Evolutionary conservation across 2,797 vertebrate species (phyloP).

Genomic region (Lepidocolaptes lacrymiger): DNA sequence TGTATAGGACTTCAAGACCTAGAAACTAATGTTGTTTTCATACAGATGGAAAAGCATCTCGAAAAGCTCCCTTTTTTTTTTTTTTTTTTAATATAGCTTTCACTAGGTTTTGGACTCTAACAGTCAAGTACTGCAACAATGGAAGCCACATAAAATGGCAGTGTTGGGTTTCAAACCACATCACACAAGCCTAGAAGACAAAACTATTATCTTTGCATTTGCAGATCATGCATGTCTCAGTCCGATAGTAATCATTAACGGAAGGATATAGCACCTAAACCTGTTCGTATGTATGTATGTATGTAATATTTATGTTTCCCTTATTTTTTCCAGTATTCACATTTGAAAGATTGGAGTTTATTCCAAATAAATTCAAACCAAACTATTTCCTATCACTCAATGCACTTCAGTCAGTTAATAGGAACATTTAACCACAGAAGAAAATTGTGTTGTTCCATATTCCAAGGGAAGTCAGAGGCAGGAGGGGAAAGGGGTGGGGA

Average conservation of each 20-base stretch:
- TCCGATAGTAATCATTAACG: background rate
- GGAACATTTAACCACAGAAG: conserved; percentile 6
- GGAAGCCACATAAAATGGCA: background rate
- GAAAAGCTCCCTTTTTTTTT: background rate
- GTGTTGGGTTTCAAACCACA: background rate
- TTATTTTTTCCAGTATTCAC: conserved; percentile 30
- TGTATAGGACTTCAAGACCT: background rate
- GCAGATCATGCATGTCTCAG: background rate
- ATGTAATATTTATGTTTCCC: conserved; percentile 22
- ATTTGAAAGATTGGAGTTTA: conserved; percentile 34
- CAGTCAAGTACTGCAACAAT: background rate
- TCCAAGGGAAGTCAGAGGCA: background rate
- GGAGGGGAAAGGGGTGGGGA: rapidly evolving
- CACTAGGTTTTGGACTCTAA: background rate
- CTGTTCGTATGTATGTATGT: background rate
- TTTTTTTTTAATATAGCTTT: background rate
- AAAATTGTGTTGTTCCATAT: conserved; percentile 38
- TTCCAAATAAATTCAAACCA: conserved; percentile 49
- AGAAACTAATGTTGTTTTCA: background rate
- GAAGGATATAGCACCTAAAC: background rate
- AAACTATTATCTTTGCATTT: background rate
- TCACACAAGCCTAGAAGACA: background rate
- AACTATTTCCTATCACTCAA: conserved; percentile 35
- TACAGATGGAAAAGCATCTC: background rate
- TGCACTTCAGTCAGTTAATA: conserved; percentile 49